Base-by-base conservation (phyloP, 2,113 vertebrate genomes). In the Rhineura floridana region DNA sequence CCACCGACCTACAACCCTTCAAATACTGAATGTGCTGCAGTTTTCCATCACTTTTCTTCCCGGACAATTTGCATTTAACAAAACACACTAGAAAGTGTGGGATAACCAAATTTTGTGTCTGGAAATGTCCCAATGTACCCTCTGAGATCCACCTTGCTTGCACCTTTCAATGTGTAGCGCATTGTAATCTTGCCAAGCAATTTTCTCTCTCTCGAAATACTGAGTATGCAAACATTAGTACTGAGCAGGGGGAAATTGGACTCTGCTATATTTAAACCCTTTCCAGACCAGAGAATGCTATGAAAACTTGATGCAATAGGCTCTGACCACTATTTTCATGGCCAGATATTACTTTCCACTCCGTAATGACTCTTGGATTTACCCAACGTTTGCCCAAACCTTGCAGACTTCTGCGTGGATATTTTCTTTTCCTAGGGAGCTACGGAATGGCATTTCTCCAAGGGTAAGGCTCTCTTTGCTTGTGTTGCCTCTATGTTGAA, bases 391-490 rank as follows among this genome's bases (percentile, higher is more conserved):
- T 75, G 23, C 28, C 36, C 62, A n/a, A 0, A 1, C 42, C n/a
- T 30, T 86, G 75, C 25, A 67, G 0, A 50, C 0, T 9, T 39
- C 78, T 75, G 62, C 12, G 48, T 46, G 33, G 2, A 19, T 8
- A 48, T 17, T 48, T 36, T 33, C 12, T 30, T 78, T 46, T 30
- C 39, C 0, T 59, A 25, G 70, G 39, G 48, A 36, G 81, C 62
- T 84, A 9, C 0, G 3, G 50, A 0, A 0, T 21, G 0, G 7
- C 46, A 33, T 86, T 86, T 44, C 52, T 84, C 39, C 0, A 0
- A n/a, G 30, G 50, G 0, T 6, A 0, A 33, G 4, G 44, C 12
- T 17, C 73, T 13, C 25, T 69, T 44, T 65, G 1, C 83, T 59
- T 23, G 77, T 1, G 0, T 76, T 70, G 85, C 46, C 8, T 15